Evolutionary conservation across 2,797 vertebrate genomes (phyloP).

Genomic region (Bradypodion ventrale): DNA sequence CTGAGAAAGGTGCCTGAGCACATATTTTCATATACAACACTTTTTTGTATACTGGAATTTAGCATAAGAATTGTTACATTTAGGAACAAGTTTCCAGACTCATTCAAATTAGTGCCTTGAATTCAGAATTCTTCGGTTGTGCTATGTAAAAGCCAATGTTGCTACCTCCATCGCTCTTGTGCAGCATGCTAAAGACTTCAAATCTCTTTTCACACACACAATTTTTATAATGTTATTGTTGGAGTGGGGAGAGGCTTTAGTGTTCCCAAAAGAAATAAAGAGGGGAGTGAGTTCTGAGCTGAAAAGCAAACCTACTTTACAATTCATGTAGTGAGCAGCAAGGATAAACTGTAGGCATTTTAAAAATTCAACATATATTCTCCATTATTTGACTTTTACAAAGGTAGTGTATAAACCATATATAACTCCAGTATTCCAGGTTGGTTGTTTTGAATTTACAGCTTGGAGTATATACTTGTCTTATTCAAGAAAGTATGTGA

Average conservation of each 20-base stretch:
- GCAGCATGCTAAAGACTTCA: conserved; percentile 14
- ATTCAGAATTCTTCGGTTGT: conserved; percentile 2
- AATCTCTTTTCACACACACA: neutral
- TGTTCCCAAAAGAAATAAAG: conserved; percentile 23
- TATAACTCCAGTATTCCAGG: neutral
- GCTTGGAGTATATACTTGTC: conserved; percentile 1
- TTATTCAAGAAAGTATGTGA: neutral
- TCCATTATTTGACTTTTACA: conserved; percentile 38
- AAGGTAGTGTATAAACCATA: conserved; percentile 30
- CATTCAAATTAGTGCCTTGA: conserved; percentile 13
- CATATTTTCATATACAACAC: neutral
- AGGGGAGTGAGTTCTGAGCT: conserved; percentile 39
- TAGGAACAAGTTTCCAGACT: neutral
- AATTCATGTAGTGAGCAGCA: conserved; percentile 34
- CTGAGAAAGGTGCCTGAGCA: neutral
- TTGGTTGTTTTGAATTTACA: neutral
- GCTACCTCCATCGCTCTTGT: neutral
- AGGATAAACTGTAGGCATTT: conserved; percentile 33
- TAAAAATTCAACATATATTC: conserved; percentile 41
- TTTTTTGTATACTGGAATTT: neutral
- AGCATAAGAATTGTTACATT: neutral
- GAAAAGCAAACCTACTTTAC: conserved; percentile 36
- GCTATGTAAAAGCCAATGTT: neutral
- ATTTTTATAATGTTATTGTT: conserved; percentile 37
- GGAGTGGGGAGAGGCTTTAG: conserved; percentile 18